Conservation (phyloP, 1,140 invertebrate species). For the Hycleus cichorii region DNA sequence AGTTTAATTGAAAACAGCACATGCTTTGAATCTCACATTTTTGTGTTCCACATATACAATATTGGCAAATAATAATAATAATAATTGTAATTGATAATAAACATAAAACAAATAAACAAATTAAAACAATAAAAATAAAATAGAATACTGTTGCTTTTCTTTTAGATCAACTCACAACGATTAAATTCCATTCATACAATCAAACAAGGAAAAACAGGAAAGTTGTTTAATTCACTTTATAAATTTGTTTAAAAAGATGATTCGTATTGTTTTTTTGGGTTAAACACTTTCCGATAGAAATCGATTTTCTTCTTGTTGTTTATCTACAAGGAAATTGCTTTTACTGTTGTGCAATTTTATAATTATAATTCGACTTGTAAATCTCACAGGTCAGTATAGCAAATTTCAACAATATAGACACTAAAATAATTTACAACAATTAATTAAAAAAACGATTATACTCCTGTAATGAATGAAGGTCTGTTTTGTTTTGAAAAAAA, state of each 20-base stretch:
- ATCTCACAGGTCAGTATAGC: not conserved
- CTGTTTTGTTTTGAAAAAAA: not conserved
- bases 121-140: conserved; percentile 28
- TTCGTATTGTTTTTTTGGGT: too few relatives aligned
- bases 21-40: conserved; percentile 26
- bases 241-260: too few relatives aligned
- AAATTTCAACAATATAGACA: not conserved
- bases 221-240: too few relatives aligned
- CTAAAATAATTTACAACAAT: not conserved
- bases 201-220: too few relatives aligned
- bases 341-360: conserved; percentile 29
- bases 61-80: conserved; percentile 28
- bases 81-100: not conserved
- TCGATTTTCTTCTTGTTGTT: conserved; percentile 16
- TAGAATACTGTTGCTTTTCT: conserved; percentile 26
- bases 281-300: conserved; percentile 3
- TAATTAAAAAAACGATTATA: not conserved
- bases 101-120: not conserved
- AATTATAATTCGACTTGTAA: not conserved
- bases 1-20: conserved; percentile 25
- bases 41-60: conserved; percentile 34
- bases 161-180: conserved; percentile 31
- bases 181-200: conserved; percentile 24
- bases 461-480: not conserved
- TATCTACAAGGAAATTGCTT: conserved; percentile 33